A percentile compares a stretch with the other conserved stretches of the same genome.
Evolutionary conservation across 2,113 vertebrate genomes (phyloP).

Genomic region (Ancistrus triradiatus): DNA sequence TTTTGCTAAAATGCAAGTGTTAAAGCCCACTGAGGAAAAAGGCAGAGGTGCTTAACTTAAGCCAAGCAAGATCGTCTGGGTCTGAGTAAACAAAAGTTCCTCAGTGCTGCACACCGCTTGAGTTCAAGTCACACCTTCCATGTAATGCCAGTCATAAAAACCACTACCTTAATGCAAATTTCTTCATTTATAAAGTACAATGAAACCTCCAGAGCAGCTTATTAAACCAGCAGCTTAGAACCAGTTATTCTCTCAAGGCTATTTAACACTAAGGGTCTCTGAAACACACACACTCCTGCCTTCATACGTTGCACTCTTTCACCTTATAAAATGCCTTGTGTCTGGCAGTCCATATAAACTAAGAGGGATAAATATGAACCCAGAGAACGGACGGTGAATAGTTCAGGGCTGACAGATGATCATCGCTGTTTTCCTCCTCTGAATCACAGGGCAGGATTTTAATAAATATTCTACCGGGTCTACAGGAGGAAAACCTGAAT

Average conservation of each 20-base stretch:
- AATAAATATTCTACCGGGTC: conserved; percentile 53
- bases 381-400: conserved; percentile 31
- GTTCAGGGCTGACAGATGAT: conserved; percentile 53
- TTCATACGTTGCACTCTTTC: conserved; percentile 43
- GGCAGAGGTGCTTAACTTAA: background rate
- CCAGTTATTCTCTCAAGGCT: too few relatives aligned
- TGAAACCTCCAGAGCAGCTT: background rate
- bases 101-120: background rate
- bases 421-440: conserved; percentile 40
- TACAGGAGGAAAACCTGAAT: conserved; percentile 44
- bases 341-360: conserved; percentile 39
- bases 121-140: background rate
- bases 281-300: conserved; percentile 53
- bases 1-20: background rate
- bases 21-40: background rate
- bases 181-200: too few relatives aligned
- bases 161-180: too few relatives aligned
- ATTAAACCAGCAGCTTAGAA: too few relatives aligned
- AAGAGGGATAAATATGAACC: conserved; percentile 52
- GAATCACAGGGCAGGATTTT: conserved; percentile 52
- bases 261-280: conserved; percentile 37
- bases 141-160: background rate
- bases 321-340: conserved; percentile 27
- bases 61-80: background rate
- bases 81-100: conserved; percentile 17